These are phyloP conservation scores for Microtus richardsoni DNA, from an alignment of 2,113 vertebrate species.

Conservation along the genomic window DNA sequence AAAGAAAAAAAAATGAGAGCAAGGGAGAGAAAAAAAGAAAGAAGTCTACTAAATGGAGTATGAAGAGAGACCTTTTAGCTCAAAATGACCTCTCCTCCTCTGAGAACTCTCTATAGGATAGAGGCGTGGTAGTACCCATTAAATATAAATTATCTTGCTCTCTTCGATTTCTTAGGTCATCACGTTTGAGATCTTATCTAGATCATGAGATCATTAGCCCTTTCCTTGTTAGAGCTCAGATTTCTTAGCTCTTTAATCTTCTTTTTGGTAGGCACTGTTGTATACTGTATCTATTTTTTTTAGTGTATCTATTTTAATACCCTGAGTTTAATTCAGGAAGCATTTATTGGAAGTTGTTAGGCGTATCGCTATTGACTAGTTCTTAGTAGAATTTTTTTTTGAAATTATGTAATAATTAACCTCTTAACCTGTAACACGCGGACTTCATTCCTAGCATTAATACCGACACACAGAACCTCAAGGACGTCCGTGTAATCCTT, in stretches of 20 bases:
- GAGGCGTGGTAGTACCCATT: neutral
- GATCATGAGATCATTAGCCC: conserved; percentile 3
- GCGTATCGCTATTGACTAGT: neutral
- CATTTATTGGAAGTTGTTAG: conserved; percentile 46
- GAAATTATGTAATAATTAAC: conserved; percentile 2
- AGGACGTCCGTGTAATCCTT: neutral
- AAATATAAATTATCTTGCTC: conserved; percentile 45
- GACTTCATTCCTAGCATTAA: conserved; percentile 30
- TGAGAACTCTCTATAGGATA: neutral
- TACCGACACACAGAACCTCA: neutral
- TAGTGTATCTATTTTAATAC: conserved; percentile 16
- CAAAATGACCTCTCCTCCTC: neutral
- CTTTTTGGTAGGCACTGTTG: neutral
- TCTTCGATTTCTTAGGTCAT: conserved; percentile 45
- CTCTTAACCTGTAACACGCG: conserved; percentile 41
- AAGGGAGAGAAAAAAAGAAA: too few relatives aligned
- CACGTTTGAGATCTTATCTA: conserved; percentile 34
- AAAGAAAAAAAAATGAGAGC: too few relatives aligned
- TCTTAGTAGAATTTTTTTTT: conserved; percentile 37
- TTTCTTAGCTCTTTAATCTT: conserved; percentile 51
- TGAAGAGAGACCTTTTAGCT: conserved; percentile 1
- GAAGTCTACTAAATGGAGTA: neutral
- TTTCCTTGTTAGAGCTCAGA: neutral
- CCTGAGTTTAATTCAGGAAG: conserved; percentile 44
- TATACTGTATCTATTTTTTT: neutral